Evolutionary conservation across 2,113 vertebrate genomes (phyloP), one percentile per base, ranked within the genome.

Genomic region (Labrus mixtus): DNA sequence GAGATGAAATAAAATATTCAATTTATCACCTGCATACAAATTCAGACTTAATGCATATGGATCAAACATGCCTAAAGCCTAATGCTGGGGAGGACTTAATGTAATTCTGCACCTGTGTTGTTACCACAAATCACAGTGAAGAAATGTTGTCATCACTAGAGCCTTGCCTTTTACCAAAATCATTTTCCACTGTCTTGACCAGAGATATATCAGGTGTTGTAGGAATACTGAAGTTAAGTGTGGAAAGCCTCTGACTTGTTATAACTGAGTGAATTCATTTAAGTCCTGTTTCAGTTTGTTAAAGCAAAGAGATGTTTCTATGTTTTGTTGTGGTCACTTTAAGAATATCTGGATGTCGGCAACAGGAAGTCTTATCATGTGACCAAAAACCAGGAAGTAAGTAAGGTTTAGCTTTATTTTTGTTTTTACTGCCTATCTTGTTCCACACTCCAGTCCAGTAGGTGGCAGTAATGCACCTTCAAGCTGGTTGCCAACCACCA

Each of bases 51-150:
- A 41, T 62, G 22, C 20, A 29, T 51, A 11, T n/a, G 48, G 58
- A 53, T 72, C 61, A 72, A 29, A 41, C 22, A 41, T 51, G 9
- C 56, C 50, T 13, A 20, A n/a, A 62, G 39, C 19, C 23, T 45
- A 73, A 63, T 45, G 50, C 37, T 29, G 10, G 58, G 33, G 33
- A 29, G 9, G 15, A 62, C 7, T 36, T 73, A 25, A 41, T 61
- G 19, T 25, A 61, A 55, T 0, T 3, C 50, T 64, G 71, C 71
- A 73, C 50, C 71, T 73, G 51, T 20, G 39, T n/a, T 36, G 17
- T 13, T 22, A 36, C 25, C 16, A 37, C 46, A 11, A 63, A 36
- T 43, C 33, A 53, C n/a, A 23, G 17, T 55, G 51, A 22, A 17
- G 20, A 39, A 23, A 68, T 68, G 65, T 16, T 8, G 51, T 33